These are phyloP conservation scores for Prostheceraeus crozeri DNA, from an alignment of 2,888 invertebrate genomes.

Conservation along the genomic window DNA sequence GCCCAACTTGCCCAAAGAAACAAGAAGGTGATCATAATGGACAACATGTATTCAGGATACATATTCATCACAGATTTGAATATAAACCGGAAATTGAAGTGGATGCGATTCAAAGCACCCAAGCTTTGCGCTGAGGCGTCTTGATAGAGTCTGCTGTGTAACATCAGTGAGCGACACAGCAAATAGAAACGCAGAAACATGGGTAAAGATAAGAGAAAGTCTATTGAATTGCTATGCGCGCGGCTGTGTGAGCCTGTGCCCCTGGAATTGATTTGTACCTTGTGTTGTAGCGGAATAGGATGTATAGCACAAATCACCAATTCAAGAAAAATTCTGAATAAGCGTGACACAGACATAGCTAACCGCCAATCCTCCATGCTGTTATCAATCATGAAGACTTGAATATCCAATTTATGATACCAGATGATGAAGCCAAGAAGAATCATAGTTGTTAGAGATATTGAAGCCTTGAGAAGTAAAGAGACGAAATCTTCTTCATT, in stretches of 20 bases:
- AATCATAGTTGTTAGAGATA: constrained; percentile 49
- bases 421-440: constrained; percentile 49
- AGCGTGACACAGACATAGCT: constrained; percentile 46
- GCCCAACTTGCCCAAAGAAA: constrained; percentile 53
- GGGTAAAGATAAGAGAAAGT: constrained; percentile 51
- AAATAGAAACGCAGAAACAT: constrained; percentile 53
- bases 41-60: constrained; percentile 53
- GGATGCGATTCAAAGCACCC: constrained; percentile 79
- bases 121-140: constrained; percentile 56
- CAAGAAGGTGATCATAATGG: constrained; percentile 47
- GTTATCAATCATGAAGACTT: constrained; percentile 53
- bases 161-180: constrained; percentile 51
- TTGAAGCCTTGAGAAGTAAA: constrained; percentile 47
- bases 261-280: constrained; percentile 42
- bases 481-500: constrained; percentile 42
- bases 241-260: constrained; percentile 37
- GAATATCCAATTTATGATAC: constrained; percentile 51
- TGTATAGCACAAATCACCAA: constrained; percentile 51
- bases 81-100: constrained; percentile 72
- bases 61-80: constrained; percentile 56
- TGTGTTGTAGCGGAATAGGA: constrained; percentile 48
- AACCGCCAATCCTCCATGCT: constrained; percentile 53
- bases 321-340: constrained; percentile 69
- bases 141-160: constrained; percentile 52
- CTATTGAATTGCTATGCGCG: constrained; percentile 43